These are phyloP conservation scores for Aphaenogaster rudis DNA, from an alignment of 1,140 invertebrate species.

Conservation along the genomic window DNA sequence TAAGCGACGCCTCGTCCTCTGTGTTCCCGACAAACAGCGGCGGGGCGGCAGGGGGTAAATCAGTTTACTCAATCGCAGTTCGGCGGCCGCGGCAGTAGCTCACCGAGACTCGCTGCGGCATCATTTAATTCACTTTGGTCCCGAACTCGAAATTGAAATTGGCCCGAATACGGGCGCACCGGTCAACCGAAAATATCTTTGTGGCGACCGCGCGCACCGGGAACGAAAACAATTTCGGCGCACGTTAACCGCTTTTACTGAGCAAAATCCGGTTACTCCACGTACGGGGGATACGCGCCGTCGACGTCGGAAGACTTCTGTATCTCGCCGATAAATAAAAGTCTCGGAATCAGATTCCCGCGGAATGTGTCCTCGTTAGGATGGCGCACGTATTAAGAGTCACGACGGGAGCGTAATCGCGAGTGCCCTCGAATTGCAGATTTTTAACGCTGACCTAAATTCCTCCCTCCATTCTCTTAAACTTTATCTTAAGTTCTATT, in stretches of 20 bases:
- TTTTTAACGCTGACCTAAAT: not conserved
- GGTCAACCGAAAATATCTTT: slow-evolving; percentile 65
- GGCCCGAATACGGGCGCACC: slow-evolving; percentile 41
- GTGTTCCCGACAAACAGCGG: slow-evolving; percentile 37
- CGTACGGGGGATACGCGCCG: not conserved
- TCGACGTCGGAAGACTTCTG: slow-evolving; percentile 14
- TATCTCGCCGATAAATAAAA: slow-evolving; percentile 42
- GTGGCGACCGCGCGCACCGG: slow-evolving; percentile 36
- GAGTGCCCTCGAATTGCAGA: not conserved
- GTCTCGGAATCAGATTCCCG: not conserved
- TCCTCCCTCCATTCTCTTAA: not conserved
- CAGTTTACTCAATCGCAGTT: slow-evolving; percentile 55
- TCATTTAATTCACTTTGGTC: slow-evolving; percentile 59
- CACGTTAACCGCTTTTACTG: slow-evolving; percentile 59
- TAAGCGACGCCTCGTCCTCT: slow-evolving; percentile 30
- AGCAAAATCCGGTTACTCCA: slow-evolving; percentile 49
- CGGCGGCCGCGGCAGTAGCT: slow-evolving; percentile 14
- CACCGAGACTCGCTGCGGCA: slow-evolving; percentile 40
- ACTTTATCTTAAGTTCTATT: not conserved
- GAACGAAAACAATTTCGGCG: slow-evolving; percentile 57
- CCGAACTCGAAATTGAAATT: slow-evolving; percentile 63
- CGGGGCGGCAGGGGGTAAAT: not conserved
- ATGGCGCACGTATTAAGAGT: not conserved
- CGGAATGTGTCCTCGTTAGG: slow-evolving; percentile 5
- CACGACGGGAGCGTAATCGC: not conserved